phyloP scores from a whole-genome alignment of 2,797 vertebrate genomes.

The Cryptoblepharus egeriae region DNA sequence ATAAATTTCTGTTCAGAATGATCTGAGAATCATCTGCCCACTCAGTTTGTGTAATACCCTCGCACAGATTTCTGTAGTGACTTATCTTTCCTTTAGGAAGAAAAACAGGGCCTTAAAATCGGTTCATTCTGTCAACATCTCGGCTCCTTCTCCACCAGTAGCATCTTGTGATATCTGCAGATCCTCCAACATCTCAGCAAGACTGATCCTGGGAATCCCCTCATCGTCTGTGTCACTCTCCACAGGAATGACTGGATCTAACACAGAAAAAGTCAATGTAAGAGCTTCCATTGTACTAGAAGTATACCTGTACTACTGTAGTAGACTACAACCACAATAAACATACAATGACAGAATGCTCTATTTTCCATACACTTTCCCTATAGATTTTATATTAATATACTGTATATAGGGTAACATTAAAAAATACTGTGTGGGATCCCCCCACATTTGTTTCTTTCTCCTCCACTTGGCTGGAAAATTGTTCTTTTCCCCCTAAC shows the following conservation, averaged over 20 bases:
- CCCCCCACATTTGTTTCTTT: not conserved
- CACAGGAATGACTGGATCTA: slow-evolving; percentile 88
- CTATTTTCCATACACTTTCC: not conserved
- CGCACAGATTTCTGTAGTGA: not conserved
- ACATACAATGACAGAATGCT: not conserved
- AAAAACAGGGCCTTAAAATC: not conserved
- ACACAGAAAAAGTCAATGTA: slow-evolving; percentile 18
- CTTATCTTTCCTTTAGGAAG: not conserved
- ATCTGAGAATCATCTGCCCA: not conserved
- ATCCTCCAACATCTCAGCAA: slow-evolving; percentile 97
- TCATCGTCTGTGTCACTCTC: slow-evolving; percentile 96
- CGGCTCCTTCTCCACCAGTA: slow-evolving; percentile 90
- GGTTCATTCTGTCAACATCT: slow-evolving; percentile 87
- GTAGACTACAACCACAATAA: no score
- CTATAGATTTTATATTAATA: not conserved
- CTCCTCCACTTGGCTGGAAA: not conserved
- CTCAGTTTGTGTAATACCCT: not conserved
- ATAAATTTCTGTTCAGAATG: not conserved
- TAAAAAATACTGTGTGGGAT: not conserved
- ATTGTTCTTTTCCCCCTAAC: not conserved
- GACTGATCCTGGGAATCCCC: slow-evolving; percentile 88
- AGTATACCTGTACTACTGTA: no score
- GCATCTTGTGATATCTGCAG: slow-evolving; percentile 89
- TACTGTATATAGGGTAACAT: not conserved
- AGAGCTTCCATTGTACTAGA: no score